phyloP scores from a whole-genome alignment of 2,888 invertebrate genomes.

The Proisotoma minuta region DNA sequence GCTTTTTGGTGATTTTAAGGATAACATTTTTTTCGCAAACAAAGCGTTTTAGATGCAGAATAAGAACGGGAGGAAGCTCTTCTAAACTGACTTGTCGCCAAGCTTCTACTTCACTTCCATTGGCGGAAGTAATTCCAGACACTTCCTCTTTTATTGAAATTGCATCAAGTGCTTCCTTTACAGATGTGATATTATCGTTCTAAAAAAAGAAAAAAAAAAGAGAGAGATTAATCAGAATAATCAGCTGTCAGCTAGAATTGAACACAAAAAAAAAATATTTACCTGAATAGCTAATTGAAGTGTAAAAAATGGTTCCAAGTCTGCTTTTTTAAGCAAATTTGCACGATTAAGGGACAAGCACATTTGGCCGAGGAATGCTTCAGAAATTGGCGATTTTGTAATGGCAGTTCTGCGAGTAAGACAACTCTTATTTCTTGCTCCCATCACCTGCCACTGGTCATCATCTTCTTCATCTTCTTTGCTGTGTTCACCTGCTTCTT shows the following conservation, averaged over 20 bases:
- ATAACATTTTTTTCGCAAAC: slow-evolving; percentile 71
- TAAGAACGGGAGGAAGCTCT: slow-evolving; percentile 78
- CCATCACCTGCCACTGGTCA: slow-evolving; percentile 57
- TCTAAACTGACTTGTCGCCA: slow-evolving; percentile 87
- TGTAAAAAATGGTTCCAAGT: slow-evolving; percentile 92
- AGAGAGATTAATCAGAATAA: background rate
- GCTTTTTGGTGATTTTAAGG: slow-evolving; percentile 84
- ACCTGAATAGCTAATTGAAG: slow-evolving; percentile 92
- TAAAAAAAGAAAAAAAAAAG: slow-evolving; percentile 37
- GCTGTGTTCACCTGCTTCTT: too few relatives aligned
- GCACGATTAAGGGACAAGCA: slow-evolving; percentile 70
- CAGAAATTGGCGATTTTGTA: slow-evolving; percentile 79
- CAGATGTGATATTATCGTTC: slow-evolving; percentile 55
- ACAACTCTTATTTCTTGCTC: slow-evolving; percentile 78
- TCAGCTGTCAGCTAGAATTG: background rate
- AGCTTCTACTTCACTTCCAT: slow-evolving; percentile 78
- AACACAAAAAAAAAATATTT: slow-evolving; percentile 46
- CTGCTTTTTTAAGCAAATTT: slow-evolving; percentile 75
- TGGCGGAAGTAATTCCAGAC: slow-evolving; percentile 77
- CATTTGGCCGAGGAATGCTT: slow-evolving; percentile 88
- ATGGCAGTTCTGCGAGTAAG: slow-evolving; percentile 79
- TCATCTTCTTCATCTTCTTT: slow-evolving; percentile 47
- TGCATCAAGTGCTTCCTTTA: slow-evolving; percentile 80
- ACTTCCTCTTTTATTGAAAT: slow-evolving; percentile 78
- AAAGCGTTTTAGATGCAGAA: slow-evolving; percentile 91